A percentile compares a stretch with the other conserved stretches of the same genome.
Evolutionary conservation across 2,888 invertebrate genomes (phyloP).

Genomic region (Orthosia gothica): DNA sequence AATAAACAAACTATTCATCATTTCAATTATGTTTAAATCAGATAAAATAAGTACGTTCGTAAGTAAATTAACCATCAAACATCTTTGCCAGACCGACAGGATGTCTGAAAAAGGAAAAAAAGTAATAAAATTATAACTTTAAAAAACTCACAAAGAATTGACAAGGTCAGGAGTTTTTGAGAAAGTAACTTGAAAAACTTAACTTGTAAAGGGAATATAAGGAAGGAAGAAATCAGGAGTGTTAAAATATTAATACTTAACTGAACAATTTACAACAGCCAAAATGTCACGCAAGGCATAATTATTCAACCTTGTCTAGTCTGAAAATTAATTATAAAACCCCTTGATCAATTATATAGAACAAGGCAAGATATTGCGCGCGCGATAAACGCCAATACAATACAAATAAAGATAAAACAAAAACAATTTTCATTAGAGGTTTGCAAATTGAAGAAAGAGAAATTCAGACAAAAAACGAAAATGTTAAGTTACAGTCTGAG

Average conservation of each 20-base stretch:
- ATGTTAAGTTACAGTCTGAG: background rate
- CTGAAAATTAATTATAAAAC: slow-evolving; percentile 21
- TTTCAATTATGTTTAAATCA: background rate
- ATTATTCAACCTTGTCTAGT: slow-evolving; percentile 16
- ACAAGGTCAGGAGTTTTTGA: slow-evolving; percentile 13
- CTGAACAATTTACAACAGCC: slow-evolving; percentile 13
- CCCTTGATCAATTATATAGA: slow-evolving; percentile 10
- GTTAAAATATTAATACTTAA: slow-evolving; percentile 25
- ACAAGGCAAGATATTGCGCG: slow-evolving; percentile 1
- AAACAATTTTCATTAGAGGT: background rate
- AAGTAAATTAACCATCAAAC: slow-evolving; percentile 13
- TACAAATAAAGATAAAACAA: slow-evolving; percentile 23
- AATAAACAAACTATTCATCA: background rate
- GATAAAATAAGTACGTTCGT: slow-evolving; percentile 1
- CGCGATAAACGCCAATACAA: slow-evolving; percentile 20
- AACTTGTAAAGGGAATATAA: slow-evolving; percentile 2
- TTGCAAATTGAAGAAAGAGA: background rate
- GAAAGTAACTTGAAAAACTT: slow-evolving; percentile 4
- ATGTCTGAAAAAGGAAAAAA: background rate
- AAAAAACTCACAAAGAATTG: slow-evolving; percentile 6
- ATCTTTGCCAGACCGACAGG: background rate
- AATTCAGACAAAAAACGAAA: slow-evolving; percentile 1
- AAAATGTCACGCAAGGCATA: slow-evolving; percentile 24
- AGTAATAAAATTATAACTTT: slow-evolving; percentile 21
- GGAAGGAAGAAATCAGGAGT: slow-evolving; percentile 14